Conservation (phyloP, 23 tunicate genomes). For the Clavelina lepadiformis region DNA sequence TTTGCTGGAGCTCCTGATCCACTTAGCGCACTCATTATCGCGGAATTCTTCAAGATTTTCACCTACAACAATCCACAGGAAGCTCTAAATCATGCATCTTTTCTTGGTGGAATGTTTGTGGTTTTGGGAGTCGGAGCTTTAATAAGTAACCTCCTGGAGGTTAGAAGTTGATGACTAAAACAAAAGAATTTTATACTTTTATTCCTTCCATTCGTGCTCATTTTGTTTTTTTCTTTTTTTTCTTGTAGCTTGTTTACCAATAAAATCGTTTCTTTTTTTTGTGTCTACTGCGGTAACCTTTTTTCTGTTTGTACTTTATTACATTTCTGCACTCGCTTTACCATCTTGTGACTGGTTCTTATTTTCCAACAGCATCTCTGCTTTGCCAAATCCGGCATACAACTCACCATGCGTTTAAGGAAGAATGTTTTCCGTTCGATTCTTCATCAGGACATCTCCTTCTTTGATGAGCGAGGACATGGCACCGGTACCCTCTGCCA, state of each 20-base stretch:
- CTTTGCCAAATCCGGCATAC: conserved; percentile 72
- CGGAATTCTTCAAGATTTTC: conserved; percentile 45
- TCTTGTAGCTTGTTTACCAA: too few relatives aligned
- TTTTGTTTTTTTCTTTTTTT: too few relatives aligned
- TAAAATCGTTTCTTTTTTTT: too few relatives aligned
- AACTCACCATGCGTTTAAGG: conserved; percentile 52
- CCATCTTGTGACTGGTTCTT: too few relatives aligned
- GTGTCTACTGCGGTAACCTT: too few relatives aligned
- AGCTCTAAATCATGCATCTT: conserved; percentile 6
- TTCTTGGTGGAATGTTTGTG: conserved; percentile 25
- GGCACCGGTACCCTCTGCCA: conserved; percentile 65
- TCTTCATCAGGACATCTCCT: conserved; percentile 48
- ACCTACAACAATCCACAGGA: conserved; percentile 16
- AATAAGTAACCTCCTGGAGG: too few relatives aligned
- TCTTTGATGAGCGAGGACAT: conserved; percentile 55
- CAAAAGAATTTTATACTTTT: too few relatives aligned
- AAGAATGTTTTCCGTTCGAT: conserved; percentile 43
- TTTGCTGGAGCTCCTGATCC: conserved; percentile 70
- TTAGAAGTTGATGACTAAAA: too few relatives aligned
- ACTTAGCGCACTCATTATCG: conserved; percentile 65
- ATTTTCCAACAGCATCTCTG: conserved; percentile 26
- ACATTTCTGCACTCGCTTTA: too few relatives aligned
- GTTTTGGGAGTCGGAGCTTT: conserved; percentile 44
- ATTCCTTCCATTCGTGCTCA: too few relatives aligned
- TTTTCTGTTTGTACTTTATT: too few relatives aligned